Conservation (phyloP, 2,797 vertebrate genomes). For the Urocyon cinereoargenteus region DNA sequence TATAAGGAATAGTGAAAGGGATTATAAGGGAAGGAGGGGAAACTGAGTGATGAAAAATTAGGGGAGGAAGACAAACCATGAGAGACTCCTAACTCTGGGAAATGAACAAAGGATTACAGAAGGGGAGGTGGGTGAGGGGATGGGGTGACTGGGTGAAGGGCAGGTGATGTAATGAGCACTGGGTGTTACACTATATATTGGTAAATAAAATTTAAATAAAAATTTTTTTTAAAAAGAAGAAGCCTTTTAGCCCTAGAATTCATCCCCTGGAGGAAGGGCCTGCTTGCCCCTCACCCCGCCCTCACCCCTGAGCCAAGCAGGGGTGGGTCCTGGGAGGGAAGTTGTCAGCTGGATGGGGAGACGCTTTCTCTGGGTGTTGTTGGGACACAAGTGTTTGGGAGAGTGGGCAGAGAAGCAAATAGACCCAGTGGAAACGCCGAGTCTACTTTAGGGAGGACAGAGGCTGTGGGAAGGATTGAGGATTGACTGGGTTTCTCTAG, state of each 20-base stretch:
- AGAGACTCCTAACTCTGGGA: too few relatives aligned
- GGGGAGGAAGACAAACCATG: too few relatives aligned
- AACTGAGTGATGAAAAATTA: too few relatives aligned
- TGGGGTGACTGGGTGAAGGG: too few relatives aligned
- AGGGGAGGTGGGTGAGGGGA: too few relatives aligned
- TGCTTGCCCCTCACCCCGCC: fast-evolving
- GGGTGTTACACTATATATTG: too few relatives aligned
- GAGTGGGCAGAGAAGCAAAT: not conserved
- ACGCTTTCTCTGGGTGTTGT: not conserved
- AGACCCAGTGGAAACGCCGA: not conserved
- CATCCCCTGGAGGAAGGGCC: not conserved
- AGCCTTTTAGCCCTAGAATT: not conserved
- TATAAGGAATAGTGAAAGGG: too few relatives aligned
- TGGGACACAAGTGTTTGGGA: not conserved
- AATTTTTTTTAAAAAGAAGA: not conserved
- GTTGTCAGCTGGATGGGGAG: not conserved
- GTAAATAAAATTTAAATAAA: too few relatives aligned
- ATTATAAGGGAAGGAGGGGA: too few relatives aligned
- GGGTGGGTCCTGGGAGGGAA: not conserved
- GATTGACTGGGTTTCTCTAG: not conserved
- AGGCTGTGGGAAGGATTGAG: not conserved
- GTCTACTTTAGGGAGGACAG: not conserved
- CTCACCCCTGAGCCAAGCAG: not conserved
- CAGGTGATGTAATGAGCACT: too few relatives aligned
- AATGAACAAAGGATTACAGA: too few relatives aligned